These are phyloP conservation scores for Machimus atricapillus DNA, from an alignment of 2,888 invertebrate genomes.

Conservation along the genomic window DNA sequence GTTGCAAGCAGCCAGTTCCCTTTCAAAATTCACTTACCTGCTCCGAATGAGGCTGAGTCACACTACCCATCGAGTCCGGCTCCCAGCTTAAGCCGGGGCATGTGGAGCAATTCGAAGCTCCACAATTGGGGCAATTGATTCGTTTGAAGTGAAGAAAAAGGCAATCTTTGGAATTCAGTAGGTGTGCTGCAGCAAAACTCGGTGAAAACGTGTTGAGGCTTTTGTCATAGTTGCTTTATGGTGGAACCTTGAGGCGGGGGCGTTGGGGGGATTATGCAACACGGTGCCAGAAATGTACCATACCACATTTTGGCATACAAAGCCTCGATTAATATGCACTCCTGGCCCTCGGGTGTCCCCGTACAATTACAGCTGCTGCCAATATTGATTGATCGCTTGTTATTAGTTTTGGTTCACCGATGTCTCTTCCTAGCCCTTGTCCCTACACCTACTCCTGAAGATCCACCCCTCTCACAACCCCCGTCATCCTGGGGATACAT, in stretches of 20 bases:
- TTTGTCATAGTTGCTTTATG: background rate
- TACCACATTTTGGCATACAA: background rate
- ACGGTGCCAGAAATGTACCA: background rate
- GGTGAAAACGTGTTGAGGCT: background rate
- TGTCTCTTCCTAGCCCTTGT: background rate
- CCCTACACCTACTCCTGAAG: background rate
- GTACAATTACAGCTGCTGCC: conserved; percentile 25
- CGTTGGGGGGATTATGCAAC: background rate
- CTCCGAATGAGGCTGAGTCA: background rate
- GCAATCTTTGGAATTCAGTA: background rate
- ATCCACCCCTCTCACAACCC: background rate
- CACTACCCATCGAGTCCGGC: background rate
- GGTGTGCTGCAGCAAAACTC: background rate
- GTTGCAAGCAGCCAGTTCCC: background rate
- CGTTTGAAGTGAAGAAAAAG: background rate
- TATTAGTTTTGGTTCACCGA: conserved; percentile 24
- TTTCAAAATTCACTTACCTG: background rate
- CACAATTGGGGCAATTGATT: background rate
- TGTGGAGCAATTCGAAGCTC: background rate
- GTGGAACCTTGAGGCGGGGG: background rate
- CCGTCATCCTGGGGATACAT: background rate
- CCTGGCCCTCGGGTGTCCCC: background rate
- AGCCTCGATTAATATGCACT: conserved; percentile 21
- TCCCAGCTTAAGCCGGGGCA: background rate
- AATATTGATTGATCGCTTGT: conserved; percentile 32